Evolutionary conservation across 2,888 invertebrate genomes (phyloP), one percentile per base, ranked within the genome.

Genomic region (Neria commutata): DNA sequence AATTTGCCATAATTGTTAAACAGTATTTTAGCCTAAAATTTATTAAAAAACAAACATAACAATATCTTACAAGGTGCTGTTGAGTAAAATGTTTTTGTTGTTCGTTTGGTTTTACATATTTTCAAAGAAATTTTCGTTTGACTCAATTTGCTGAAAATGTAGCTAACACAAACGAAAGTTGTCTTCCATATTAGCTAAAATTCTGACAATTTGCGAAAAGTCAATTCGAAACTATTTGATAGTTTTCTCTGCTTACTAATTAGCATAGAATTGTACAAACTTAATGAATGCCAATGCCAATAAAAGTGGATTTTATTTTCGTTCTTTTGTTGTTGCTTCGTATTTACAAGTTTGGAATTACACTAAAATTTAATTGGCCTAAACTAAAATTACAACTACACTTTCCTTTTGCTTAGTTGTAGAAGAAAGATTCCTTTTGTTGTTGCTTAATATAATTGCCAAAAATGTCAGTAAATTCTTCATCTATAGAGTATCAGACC

Each of bases 41-140:
- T 40, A 34, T 55, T 49, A 45, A 40, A 63, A 45, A 24, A 52
- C 21, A 37, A 37, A 64, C 62, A 24, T 73, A 72, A 72, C 71
- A 72, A 69, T 68, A 63, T 66, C 71, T 51, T 73, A 74, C 73
- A 74, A 56, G 59, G 72, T 71, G 72, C 67, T 56, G 60, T 60
- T 42, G 56, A 50, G 34, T 33, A 50, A 21, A 21, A 34, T 34
- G 33, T 40, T 37, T 17, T 21, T 25, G 49, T 50, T 37, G 47
- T 46, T 50, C 1, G 40, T 37, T 65, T 29, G n/a, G 17, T 49
- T 46, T 48, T 51, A 34, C 8, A 53, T 54, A 26, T 52, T 42
- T 37, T 37, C 6, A 19, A 42, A 37, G 8, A 11, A 42, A 42
- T 42, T 42, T 42, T n/a, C n/a, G n/a, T n/a, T n/a, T n/a, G n/a